Percentiles rank a stretch among this genome's conserved stretches.
Evolutionary conservation across 2,888 invertebrate species (phyloP).

Genomic region (Heliconius hortense): DNA sequence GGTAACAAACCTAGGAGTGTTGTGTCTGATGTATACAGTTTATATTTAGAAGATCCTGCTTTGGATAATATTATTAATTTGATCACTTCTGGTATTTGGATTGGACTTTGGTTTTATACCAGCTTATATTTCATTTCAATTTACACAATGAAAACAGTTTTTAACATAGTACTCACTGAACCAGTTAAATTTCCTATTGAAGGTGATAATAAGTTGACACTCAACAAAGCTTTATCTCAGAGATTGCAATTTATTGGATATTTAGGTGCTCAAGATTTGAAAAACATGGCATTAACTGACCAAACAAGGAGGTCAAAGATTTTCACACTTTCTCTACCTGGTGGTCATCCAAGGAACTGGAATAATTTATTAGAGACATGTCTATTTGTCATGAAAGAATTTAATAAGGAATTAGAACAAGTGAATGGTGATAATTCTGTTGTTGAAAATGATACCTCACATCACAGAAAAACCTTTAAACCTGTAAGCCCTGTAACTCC

Average conservation of each 20-base stretch:
- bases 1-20: slow-evolving; percentile 79
- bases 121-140: slow-evolving; percentile 86
- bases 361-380: slow-evolving; percentile 86
- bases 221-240: slow-evolving; percentile 84
- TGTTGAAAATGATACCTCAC: slow-evolving; percentile 50
- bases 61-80: slow-evolving; percentile 75
- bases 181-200: slow-evolving; percentile 85
- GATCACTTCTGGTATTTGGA: slow-evolving; percentile 75
- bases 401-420: slow-evolving; percentile 83
- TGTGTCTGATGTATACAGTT: slow-evolving; percentile 77
- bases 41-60: slow-evolving; percentile 78
- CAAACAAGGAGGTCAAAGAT: slow-evolving; percentile 83
- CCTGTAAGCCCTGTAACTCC: slow-evolving; percentile 49
- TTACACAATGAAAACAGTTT: slow-evolving; percentile 86
- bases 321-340: slow-evolving; percentile 89
- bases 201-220: slow-evolving; percentile 71
- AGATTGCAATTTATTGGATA: slow-evolving; percentile 87
- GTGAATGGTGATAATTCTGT: slow-evolving; percentile 66
- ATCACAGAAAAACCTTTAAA: slow-evolving; percentile 50
- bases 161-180: slow-evolving; percentile 87
- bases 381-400: slow-evolving; percentile 83
- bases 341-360: slow-evolving; percentile 95
- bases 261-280: slow-evolving; percentile 88
- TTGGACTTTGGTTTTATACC: slow-evolving; percentile 86
- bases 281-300: slow-evolving; percentile 84